Evolutionary conservation across 1,140 invertebrate species (phyloP), one percentile per base, ranked within the genome.

Genomic region (Dufourea novaeangliae): DNA sequence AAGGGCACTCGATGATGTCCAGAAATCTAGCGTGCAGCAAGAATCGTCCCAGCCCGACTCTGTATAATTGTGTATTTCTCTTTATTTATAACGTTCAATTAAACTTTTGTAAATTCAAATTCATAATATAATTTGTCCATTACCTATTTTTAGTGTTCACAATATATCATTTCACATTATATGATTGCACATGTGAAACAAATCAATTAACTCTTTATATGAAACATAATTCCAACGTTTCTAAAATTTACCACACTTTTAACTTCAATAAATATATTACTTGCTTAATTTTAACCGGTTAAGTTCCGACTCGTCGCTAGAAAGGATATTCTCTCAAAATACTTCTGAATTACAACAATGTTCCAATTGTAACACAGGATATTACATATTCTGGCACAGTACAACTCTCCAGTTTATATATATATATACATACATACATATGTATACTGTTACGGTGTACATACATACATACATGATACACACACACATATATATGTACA

Each of bases 81-180:
- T 83, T 83, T 83, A 83, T 83, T 83, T 82, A 83, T 83, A 82
- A 83, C 82, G 82, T 74, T 82, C 66, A 79, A 83, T 83, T 83
- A 83, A 70, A 83, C 80, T 83, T 83, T 83, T 78, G 82, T 82
- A 83, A 82, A 62, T 83, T 83, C 80, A 83, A 83, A 74, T 83
- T 62, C 80, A 78, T 71, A 79, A 46, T 79, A 79, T 83, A 82
- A 83, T 83, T 79, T 63, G 46, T 82, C 61, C 74, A 79, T 82
- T 79, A 82, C 63, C 64, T 83, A 83, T 79, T 83, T 66, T 61
- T 79, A 79, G 71, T 83, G 76, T 83, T 52, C 80, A 79, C 79
- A 75, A 70, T 70, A 76, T 76, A 82, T 83, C 68, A 74, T 83
- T 83, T 83, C 75, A 66, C 82, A 78, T 83, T 83, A 83, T 79